A percentile compares a stretch with the other conserved stretches of the same genome.
Conservation (phyloP, 2,113 vertebrate species). For the Labeo rohita region DNA sequence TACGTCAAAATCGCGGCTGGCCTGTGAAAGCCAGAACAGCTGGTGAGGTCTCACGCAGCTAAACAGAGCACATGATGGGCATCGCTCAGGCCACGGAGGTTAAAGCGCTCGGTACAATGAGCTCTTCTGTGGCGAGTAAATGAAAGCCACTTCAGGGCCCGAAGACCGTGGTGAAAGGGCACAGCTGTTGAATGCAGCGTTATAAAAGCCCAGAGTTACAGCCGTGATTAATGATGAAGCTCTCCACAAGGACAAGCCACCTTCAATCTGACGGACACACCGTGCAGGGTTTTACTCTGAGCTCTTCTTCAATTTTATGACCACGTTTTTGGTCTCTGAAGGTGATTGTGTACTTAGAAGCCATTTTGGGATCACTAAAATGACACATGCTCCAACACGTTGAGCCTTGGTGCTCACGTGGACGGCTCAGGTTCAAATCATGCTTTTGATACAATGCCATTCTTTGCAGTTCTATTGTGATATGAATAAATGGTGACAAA, state of each 20-base stretch:
- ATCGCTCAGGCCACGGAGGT: constrained; percentile 29
- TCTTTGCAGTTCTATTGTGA: background rate
- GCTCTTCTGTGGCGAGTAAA: constrained; percentile 39
- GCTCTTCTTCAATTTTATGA: background rate
- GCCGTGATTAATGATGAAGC: constrained; percentile 36
- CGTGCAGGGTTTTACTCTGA: background rate
- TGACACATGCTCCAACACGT: background rate
- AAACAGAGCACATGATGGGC: constrained; percentile 41
- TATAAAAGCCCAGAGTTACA: constrained; percentile 27
- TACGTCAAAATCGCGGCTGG: constrained; percentile 26
- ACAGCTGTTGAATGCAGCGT: constrained; percentile 34
- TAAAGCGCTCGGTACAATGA: constrained; percentile 35
- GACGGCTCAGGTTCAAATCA: background rate
- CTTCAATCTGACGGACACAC: constrained; percentile 24
- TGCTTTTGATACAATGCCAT: background rate
- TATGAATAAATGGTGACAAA: background rate
- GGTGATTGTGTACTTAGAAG: constrained; percentile 1
- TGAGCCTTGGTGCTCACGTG: background rate
- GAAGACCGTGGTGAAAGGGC: constrained; percentile 37
- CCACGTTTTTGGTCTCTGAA: background rate
- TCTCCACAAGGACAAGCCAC: constrained; percentile 31
- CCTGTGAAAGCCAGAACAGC: constrained; percentile 45
- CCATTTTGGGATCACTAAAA: background rate
- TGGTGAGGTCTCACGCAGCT: constrained; percentile 26
- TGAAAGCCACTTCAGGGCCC: constrained; percentile 31